phyloP scores from a whole-genome alignment of 2,797 vertebrate genomes.

The Danio kyathit region DNA sequence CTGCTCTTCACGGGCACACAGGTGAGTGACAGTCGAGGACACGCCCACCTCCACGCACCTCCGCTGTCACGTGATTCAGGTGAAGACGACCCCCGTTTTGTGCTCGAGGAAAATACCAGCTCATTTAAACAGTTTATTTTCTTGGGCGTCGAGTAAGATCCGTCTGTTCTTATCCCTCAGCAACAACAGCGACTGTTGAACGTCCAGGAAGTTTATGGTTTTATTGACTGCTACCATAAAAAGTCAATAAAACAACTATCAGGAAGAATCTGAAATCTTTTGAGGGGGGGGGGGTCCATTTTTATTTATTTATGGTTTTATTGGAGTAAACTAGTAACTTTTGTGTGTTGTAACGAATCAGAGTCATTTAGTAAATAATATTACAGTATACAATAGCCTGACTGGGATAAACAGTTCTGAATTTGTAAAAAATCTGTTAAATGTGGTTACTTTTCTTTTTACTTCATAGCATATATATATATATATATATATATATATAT shows the following conservation, averaged over 20 bases:
- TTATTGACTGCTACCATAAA: constrained; percentile 6
- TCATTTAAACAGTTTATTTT: neutral
- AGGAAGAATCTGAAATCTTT: neutral
- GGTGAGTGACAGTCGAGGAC: constrained; percentile 49
- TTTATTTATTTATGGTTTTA: neutral
- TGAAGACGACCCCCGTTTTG: constrained; percentile 4
- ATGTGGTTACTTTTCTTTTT: too few relatives aligned
- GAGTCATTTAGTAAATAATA: too few relatives aligned
- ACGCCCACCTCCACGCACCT: constrained; percentile 62
- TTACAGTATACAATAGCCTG: too few relatives aligned
- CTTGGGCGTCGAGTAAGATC: neutral
- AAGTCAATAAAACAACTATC: neutral
- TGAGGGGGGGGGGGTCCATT: neutral
- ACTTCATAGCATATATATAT: too few relatives aligned
- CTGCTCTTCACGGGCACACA: constrained; percentile 56
- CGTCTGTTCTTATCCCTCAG: neutral
- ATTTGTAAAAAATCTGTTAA: too few relatives aligned
- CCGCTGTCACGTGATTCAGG: constrained; percentile 42
- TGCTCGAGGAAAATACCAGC: neutral
- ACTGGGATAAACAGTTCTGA: too few relatives aligned
- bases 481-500: too few relatives aligned
- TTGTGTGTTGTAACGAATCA: neutral
- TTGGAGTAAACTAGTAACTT: neutral
- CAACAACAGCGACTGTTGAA: neutral
- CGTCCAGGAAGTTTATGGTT: neutral